These are phyloP conservation scores for Datnioides undecimradiatus DNA, from an alignment of 2,113 vertebrate species.

Conservation along the genomic window DNA sequence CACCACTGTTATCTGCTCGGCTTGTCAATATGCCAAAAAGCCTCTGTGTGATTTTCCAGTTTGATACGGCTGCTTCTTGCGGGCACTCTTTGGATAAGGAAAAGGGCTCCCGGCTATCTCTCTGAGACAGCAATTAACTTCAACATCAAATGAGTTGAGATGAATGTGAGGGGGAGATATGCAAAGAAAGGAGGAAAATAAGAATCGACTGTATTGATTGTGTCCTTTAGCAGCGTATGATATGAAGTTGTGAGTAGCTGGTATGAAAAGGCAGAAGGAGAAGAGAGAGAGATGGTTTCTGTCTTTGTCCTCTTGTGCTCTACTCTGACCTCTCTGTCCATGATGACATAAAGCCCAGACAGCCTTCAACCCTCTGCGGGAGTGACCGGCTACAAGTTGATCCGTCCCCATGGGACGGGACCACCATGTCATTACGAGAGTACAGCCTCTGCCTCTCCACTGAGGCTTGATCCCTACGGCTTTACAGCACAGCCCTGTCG, in stretches of 20 bases:
- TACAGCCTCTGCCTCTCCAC: neutral
- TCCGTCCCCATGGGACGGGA: neutral
- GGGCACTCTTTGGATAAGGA: conserved; percentile 16
- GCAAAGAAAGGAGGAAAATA: conserved; percentile 13
- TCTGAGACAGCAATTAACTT: conserved; percentile 29
- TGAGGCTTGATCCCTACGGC: conserved; percentile 21
- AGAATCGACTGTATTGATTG: neutral
- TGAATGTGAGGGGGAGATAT: conserved; percentile 9
- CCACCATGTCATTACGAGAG: conserved; percentile 18
- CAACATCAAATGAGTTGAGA: conserved; percentile 32
- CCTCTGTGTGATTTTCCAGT: conserved; percentile 33
- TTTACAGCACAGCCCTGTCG: neutral
- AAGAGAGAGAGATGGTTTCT: neutral
- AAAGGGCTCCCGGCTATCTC: conserved; percentile 34
- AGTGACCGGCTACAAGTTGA: neutral
- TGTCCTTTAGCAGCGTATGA: neutral
- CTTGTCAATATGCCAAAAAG: conserved; percentile 11
- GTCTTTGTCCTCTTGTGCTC: neutral
- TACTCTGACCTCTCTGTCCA: neutral
- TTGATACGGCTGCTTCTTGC: conserved; percentile 22
- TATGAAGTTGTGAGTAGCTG: neutral
- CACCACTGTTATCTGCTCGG: neutral
- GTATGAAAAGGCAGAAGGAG: neutral
- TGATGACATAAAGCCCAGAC: neutral
- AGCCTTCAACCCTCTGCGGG: neutral